Conservation (phyloP, 2,888 invertebrate genomes). For the Acanthopleura granulata region DNA sequence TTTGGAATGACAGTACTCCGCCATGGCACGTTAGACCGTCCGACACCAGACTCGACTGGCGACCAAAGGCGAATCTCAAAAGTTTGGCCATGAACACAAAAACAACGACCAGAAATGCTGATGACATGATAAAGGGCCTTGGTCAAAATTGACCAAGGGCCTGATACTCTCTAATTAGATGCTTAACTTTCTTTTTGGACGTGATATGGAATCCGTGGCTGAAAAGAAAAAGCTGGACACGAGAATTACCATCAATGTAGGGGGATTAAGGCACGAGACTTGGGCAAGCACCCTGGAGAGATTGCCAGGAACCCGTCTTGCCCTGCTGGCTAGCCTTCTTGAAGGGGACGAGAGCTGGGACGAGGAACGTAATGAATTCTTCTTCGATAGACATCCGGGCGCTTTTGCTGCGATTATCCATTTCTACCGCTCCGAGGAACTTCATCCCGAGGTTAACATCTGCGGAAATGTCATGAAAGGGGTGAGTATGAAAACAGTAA, state of each 20-base stretch:
- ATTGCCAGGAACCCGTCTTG: conserved; percentile 60
- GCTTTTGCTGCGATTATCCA: conserved; percentile 63
- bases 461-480: conserved; percentile 66
- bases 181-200: too few relatives aligned
- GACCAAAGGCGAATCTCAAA: too few relatives aligned
- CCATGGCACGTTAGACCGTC: too few relatives aligned
- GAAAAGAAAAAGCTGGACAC: not conserved
- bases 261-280: conserved; percentile 62
- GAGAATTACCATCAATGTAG: conserved; percentile 58
- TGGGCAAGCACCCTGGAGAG: conserved; percentile 53
- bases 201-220: too few relatives aligned
- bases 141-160: too few relatives aligned
- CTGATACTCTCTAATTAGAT: too few relatives aligned
- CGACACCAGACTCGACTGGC: too few relatives aligned
- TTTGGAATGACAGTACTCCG: too few relatives aligned
- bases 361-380: conserved; percentile 55
- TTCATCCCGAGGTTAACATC: conserved; percentile 63
- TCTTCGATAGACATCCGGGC: conserved; percentile 66
- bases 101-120: too few relatives aligned
- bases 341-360: conserved; percentile 64
- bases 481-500: conserved; percentile 46
- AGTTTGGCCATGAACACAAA: too few relatives aligned
- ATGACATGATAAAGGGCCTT: too few relatives aligned
- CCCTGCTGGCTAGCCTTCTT: conserved; percentile 52
- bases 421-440: conserved; percentile 63